Base-by-base conservation (phyloP, 2,113 vertebrate genomes). In the Psittacara wagleri region DNA sequence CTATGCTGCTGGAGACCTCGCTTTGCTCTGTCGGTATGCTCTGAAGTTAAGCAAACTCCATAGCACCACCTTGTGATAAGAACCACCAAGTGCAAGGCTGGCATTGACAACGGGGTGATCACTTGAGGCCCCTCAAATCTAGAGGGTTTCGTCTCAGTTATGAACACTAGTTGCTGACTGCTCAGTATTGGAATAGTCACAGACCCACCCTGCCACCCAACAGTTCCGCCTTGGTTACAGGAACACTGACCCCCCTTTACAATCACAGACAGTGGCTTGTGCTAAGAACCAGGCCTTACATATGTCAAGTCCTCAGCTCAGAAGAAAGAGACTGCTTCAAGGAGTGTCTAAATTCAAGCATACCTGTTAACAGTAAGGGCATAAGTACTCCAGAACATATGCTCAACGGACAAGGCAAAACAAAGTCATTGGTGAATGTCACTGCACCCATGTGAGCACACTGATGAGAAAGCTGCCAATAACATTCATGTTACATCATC, bases 1-100 rank as follows among this genome's bases (percentile, higher is more conserved):
- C 28, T 17, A 61, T 0, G 7, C 49, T 20, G 4, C 0, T 49
- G 29, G 20, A 23, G 29, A 73, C 37, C 33, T 76, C 14, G 51
- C 28, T 69, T 22, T 19, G 18, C 78, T 19, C 35, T 9, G 13
- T 5, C 55, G 35, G 6, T 1, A n/a, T 1, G 23, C 49, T 62
- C 5, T n/a, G 18, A 88, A 57, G 35, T 35, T 48, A 23, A 77
- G 73, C 57, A 93, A 89, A 94, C 62, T 89, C 91, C 79, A 78
- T 33, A 91, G 96, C 96, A 97, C 78, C 98, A 96, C 23, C 98
- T 95, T 90, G 92, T 96, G 97, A 90, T 83, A 64, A 55, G 29
- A 87, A 24, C 1, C 23, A 76, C 16, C n/a, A 87, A 84, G 43
- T 79, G 75, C 93, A 67, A 43, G 37, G 75, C 0, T 63, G 35